phyloP scores from a whole-genome alignment of 2,113 vertebrate species.

The Cebus imitator region DNA sequence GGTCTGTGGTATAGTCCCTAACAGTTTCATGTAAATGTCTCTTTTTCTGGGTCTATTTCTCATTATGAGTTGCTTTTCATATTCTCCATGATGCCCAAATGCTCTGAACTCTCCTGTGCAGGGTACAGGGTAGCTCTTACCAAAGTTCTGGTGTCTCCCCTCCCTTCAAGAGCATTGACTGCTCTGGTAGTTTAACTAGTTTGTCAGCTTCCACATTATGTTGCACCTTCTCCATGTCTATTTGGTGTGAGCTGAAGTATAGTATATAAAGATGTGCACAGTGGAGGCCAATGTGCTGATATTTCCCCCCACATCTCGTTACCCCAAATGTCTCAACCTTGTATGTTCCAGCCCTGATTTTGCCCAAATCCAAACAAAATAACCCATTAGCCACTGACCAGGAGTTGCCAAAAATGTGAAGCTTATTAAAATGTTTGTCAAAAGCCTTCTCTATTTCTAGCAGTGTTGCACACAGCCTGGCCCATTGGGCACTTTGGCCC shows the following conservation, averaged over 20 bases:
- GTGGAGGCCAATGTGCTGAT: background rate
- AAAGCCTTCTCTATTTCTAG: background rate
- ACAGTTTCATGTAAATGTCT: background rate
- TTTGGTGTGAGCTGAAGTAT: background rate
- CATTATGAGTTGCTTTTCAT: background rate
- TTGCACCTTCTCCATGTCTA: background rate
- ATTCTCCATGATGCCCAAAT: background rate
- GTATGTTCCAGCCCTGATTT: background rate
- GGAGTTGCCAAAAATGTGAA: background rate
- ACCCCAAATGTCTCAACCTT: background rate
- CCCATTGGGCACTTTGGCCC: background rate
- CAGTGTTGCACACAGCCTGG: background rate
- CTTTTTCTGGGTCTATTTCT: background rate
- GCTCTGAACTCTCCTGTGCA: background rate
- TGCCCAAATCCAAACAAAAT: background rate
- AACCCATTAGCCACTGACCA: background rate
- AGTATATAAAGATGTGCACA: fast-evolving
- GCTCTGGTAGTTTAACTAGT: too few species aligned
- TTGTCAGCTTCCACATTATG: background rate
- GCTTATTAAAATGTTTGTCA: background rate
- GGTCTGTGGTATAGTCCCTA: background rate
- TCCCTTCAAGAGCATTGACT: background rate
- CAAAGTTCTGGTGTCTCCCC: background rate
- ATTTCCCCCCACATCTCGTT: background rate
- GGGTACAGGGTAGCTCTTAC: background rate